Evolutionary conservation across 2,888 invertebrate species (phyloP), one percentile per base, ranked within the genome.

Genomic region (Augochlorella aurata): DNA sequence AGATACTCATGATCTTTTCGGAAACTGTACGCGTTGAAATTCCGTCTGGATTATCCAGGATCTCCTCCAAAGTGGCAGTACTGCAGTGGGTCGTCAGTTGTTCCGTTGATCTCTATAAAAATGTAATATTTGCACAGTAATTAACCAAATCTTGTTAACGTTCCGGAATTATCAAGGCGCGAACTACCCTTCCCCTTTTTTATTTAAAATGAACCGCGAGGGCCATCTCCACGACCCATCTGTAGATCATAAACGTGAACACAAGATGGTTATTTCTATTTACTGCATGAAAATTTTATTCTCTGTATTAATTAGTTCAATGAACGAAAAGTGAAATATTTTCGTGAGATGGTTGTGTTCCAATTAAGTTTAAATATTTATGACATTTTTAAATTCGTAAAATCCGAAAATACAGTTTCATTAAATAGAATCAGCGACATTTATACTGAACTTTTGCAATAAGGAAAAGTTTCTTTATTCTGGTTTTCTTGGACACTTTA

Each of bases 1-100:
- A 92, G 73, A 90, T 85, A 76, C 87, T 90, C 92, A 92, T 92
- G 89, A 89, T 88, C 84, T 89, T 89, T 49, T 82, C 81, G 74
- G 86, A 78, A 63, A 89, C 75, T 45, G 81, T 87, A 74, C 77
- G 84, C 49, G 87, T 85, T 79, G 85, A 79, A 81, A 86, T 50
- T 72, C 78, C 85, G 70, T 80, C 83, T 73, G 78, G 81, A 79
- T 79, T 83, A 24, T 82, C 85, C 70, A 44, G 14, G 18, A 54
- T 61, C 24, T 81, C 85, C 24, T 83, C 85, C 54, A 89, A 72
- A 14, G 86, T 88, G 7, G 54, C 63, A 14, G 81, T 85, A 76
- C 87, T 89, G 63, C 74, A 84, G n/a, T 82, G 80, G 14, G 89
- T 88, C 65, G 89, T 88, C 65, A 89, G 67, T 38, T 89, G 81